Evolutionary conservation across 2,888 invertebrate genomes (phyloP).

Genomic region (Calliphora vomitoria): DNA sequence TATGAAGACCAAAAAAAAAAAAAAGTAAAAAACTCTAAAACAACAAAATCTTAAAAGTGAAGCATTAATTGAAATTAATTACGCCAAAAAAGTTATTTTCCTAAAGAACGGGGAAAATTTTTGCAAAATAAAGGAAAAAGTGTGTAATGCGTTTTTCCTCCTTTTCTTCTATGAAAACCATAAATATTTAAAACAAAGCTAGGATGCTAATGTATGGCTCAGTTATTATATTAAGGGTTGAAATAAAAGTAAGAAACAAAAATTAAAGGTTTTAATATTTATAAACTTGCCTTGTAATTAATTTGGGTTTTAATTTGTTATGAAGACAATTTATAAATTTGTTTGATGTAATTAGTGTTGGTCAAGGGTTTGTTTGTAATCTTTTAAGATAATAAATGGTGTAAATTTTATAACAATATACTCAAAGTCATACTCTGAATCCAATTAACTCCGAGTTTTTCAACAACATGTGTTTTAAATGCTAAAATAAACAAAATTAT

Average conservation of each 20-base stretch:
- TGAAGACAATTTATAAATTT: background rate
- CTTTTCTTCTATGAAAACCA: background rate
- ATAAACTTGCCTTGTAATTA: background rate
- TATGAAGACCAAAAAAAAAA: background rate
- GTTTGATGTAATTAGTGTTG: background rate
- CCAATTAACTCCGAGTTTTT: no score
- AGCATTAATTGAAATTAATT: slow-evolving; percentile 44
- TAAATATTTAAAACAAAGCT: background rate
- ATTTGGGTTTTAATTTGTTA: background rate
- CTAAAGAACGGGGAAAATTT: background rate
- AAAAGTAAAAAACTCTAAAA: slow-evolving; percentile 1
- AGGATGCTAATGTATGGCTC: background rate
- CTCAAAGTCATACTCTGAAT: no score
- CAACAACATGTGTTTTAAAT: no score
- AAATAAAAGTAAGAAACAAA: slow-evolving; percentile 1
- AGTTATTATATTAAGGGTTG: background rate
- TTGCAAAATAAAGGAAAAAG: background rate
- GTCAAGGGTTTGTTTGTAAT: background rate
- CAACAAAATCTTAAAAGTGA: slow-evolving; percentile 27
- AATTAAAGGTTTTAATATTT: background rate
- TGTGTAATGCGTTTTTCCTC: slow-evolving; percentile 8
- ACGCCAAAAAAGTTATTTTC: slow-evolving; percentile 5
- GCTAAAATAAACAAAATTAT: no score
- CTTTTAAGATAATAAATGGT: background rate
- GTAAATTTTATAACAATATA: no score